Percentiles rank a stretch among this genome's conserved stretches.
Evolutionary conservation across 2,113 vertebrate genomes (phyloP).

Genomic region (Trematomus loennbergii): DNA sequence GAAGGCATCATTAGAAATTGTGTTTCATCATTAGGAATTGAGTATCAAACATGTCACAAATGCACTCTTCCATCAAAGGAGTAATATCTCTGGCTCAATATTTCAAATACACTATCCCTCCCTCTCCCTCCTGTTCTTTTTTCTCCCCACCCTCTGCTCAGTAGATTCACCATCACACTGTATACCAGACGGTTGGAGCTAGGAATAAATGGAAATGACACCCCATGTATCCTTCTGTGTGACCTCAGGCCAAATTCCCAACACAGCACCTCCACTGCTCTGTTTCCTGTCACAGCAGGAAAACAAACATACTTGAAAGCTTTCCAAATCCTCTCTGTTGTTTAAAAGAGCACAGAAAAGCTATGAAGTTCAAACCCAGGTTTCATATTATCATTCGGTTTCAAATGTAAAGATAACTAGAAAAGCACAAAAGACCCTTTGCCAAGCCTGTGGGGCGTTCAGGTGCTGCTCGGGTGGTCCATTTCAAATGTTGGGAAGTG

Average conservation of each 20-base stretch:
- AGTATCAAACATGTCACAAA: slow-evolving; percentile 22
- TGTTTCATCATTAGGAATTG: slow-evolving; percentile 38
- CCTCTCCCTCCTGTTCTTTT: background rate
- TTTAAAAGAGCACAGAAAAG: slow-evolving; percentile 15
- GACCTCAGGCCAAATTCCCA: slow-evolving; percentile 54
- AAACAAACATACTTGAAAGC: slow-evolving; percentile 4
- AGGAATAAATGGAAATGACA: slow-evolving; percentile 64
- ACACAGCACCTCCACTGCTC: slow-evolving; percentile 31
- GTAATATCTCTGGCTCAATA: slow-evolving; percentile 31
- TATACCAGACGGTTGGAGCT: slow-evolving; percentile 36
- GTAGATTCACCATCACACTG: slow-evolving; percentile 43
- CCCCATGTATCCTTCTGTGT: slow-evolving; percentile 42
- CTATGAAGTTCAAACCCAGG: background rate
- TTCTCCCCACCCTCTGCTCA: slow-evolving; percentile 9
- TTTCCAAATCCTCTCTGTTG: slow-evolving; percentile 26
- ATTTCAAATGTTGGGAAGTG: too few species aligned
- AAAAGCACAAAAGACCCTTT: too few species aligned
- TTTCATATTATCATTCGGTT: too few species aligned
- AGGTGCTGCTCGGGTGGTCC: too few species aligned
- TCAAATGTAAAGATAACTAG: too few species aligned
- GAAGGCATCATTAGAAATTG: slow-evolving; percentile 36
- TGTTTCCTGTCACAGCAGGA: slow-evolving; percentile 28
- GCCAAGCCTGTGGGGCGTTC: too few species aligned
- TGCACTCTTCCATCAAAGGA: slow-evolving; percentile 14
- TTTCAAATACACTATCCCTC: slow-evolving; percentile 16